Evolutionary conservation across 1,140 invertebrate genomes (phyloP), one percentile per base, ranked within the genome.

Genomic region (Planococcus citri): DNA sequence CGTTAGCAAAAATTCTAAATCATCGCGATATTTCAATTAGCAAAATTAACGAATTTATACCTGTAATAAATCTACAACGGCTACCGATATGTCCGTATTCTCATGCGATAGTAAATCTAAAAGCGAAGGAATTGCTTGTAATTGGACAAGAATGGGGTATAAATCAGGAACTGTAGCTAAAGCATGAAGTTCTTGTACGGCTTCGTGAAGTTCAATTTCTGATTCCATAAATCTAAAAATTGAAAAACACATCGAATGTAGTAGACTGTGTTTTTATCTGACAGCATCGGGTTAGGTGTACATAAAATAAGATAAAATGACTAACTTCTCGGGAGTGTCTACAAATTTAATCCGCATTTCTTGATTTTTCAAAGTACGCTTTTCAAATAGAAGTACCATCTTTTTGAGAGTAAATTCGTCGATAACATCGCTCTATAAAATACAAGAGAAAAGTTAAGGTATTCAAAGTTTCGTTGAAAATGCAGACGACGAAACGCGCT

Each of bases 271-370:
- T 58, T 37, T n/a, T n/a, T n/a, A n/a, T n/a, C n/a, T n/a, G n/a
- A n/a, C n/a, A n/a, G 33, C 12, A 68, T 4, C 4, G 29, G 8
- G 20, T 24, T 25, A 33, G 4, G 20, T 9, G 4, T 25, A 12
- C 27, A 57, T 37, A 4, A 68, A 41, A 68, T 38, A 27, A 64
- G 25, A 27, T n/a, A 68, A 6, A 29, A 20, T 20, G 41, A 57
- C 74, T 77, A 80, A 88, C 86, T 96, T 97, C 77, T 97, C 92
- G 51, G 97, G 94, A 74, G 91, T 87, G 79, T 98, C 96, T 1
- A 95, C 91, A 81, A 95, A 98, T 79, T 99, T 99, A 0, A 99
- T 97, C 74, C 97, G 84, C 88, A 97, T 94, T 82, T 99, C 96
- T 77, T 97, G 90, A 78, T 99, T 99, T 79, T 89, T 94, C 0